Percentiles rank a stretch among this genome's conserved stretches.
phyloP scores from a whole-genome alignment of 1,140 invertebrate genomes.

The Pomacea maculata region DNA sequence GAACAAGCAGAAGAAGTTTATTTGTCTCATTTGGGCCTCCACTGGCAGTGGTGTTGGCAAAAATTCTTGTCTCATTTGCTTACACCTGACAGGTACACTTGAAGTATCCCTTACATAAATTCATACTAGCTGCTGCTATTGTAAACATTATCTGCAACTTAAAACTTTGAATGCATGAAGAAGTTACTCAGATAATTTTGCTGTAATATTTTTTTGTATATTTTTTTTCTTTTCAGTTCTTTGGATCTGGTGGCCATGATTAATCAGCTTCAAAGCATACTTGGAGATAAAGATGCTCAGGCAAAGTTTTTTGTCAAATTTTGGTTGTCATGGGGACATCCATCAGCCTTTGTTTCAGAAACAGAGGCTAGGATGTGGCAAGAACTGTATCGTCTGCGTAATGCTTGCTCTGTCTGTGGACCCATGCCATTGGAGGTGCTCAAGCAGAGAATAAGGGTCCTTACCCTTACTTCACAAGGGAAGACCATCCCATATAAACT shows the following conservation, averaged over 20 bases:
- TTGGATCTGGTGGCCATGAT: constrained; percentile 17
- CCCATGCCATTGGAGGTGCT: constrained; percentile 11
- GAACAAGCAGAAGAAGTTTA: constrained; percentile 19
- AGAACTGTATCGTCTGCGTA: background rate
- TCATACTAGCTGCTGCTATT: background rate
- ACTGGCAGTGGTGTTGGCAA: constrained; percentile 49
- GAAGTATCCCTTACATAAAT: background rate
- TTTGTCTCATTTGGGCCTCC: constrained; percentile 37
- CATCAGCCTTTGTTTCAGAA: constrained; percentile 38
- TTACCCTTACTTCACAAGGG: constrained; percentile 7
- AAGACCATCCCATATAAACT: background rate
- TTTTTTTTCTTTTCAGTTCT: constrained; percentile 23
- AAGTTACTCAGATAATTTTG: background rate
- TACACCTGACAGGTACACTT: constrained; percentile 2
- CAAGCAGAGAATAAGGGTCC: constrained; percentile 28
- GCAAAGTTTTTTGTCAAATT: constrained; percentile 41
- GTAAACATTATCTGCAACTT: background rate
- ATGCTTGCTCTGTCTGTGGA: constrained; percentile 7
- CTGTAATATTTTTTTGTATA: background rate
- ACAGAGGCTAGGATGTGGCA: constrained; percentile 25
- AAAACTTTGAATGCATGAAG: background rate
- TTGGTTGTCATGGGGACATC: constrained; percentile 48
- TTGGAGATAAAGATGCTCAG: constrained; percentile 34
- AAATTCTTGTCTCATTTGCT: background rate
- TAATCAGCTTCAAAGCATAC: constrained; percentile 28